Evolutionary conservation across 23 tunicate species (phyloP), one percentile per base, ranked within the genome.

Genomic region (Botrylloides violaceus): DNA sequence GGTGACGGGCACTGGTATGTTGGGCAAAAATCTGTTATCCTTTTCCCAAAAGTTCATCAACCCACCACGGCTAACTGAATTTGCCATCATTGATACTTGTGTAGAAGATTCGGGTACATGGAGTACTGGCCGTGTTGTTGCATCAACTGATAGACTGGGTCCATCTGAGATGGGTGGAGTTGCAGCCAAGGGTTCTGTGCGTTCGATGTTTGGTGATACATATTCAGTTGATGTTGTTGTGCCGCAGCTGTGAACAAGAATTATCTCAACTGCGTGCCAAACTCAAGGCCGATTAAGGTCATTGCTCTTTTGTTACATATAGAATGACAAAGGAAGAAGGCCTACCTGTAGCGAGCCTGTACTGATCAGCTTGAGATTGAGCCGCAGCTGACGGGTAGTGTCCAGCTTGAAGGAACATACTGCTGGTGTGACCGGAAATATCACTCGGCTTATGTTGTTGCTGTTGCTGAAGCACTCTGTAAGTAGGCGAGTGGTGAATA

Each of bases 91-190:
- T 68, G 37, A 26, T 68, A 68, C 32, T 68, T 68, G 37, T 68
- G 74, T 18, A 68, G 37, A 12, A 68, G 18, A 30, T 68, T 68
- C 26, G 36, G 74, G 37, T 68, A 68, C 49, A 68, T 68, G 26
- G 74, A 56, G 37, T 68, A 68, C 29, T 68, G 74, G 20, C 87
- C 83, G 19, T 83, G 77, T 47, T 81, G 88, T 31, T 81, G 87
- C 87, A 88, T 81, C n/a, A 81, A 79, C 24, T 86, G 96, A 48
- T 88, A 88, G 6, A 88, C 96, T 15, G 96, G 83, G 39, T 81
- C 88, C 72, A 81, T 82, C n/a, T 81, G 87, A 3, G 86, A 58
- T 29, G 78, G 78, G 27, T 73, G 92, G 25, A 80, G 55, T 24
- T 82, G 88, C 56, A 82, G 76, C 63, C 87, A 76, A 2, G 96